Base-by-base conservation (phyloP, 2,113 vertebrate genomes). In the Chionomys nivalis region DNA sequence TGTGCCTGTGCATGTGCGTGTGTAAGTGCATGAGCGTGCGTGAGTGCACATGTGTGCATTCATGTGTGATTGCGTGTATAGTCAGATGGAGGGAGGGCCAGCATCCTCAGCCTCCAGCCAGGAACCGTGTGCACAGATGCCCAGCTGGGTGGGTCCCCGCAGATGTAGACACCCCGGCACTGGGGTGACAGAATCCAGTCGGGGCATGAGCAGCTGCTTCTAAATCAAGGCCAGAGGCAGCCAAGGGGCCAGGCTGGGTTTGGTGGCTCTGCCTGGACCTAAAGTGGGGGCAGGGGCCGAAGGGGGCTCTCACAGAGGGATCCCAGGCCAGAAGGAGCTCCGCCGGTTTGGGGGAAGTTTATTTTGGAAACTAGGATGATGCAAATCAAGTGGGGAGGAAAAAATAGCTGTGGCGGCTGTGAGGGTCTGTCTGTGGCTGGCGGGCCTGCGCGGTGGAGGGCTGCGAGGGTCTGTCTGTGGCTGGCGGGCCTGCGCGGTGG, bases 381-480 rank as follows among this genome's bases (percentile, higher is more conserved):
- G 97, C 96, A 97, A 97, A 97, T 97, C 97, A 96, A 98, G 94
- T 96, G 97, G 83, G 95, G 91, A 97, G 97, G 97, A 98, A 97
- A 98, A 98, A 98, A 98, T 97, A 98, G 98, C 94, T 24, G 95
- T 94, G 96, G 97, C 97, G 52, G 95, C 96, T 55, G 68, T 47
- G 95, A 96, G 97, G 97, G 97, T 97, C 97, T 97, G 97, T 98
- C 97, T 97, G 97, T 97, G 97, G 97, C 96, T 58, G 97, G 28
- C 89, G 14, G 93, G 91, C 58, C 55, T 93, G 95, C 42, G 47
- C 96, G 26, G n/a, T 44, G 63, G 96, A 31, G 61, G 44, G 44
- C 5, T 47, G 44, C 44, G 95, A 96, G 97, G 97, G 97, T 97
- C 97, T 97, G 97, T 97, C 97, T 97, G 97, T 97, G 97, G 97